Conservation (phyloP, 2,797 vertebrate genomes). For the Rhinoraja longicauda region DNA sequence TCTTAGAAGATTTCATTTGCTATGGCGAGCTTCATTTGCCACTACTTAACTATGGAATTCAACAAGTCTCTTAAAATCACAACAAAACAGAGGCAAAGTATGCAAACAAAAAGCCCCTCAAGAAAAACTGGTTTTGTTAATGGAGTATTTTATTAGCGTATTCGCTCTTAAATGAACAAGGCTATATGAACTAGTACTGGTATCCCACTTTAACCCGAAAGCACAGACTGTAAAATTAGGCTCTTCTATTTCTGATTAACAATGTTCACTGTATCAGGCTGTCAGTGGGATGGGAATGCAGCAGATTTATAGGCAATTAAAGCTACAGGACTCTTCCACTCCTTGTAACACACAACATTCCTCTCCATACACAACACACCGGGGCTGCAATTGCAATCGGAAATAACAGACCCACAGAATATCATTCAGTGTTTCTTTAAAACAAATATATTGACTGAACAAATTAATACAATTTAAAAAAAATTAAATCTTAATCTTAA, state of each 20-base stretch:
- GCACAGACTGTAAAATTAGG: slow-evolving; percentile 76
- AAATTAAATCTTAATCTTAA: neutral
- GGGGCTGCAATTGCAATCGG: slow-evolving; percentile 41
- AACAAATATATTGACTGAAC: neutral
- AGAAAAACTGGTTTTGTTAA: slow-evolving; percentile 65
- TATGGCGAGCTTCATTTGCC: neutral
- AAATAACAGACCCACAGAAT: neutral
- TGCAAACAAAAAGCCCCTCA: slow-evolving; percentile 55
- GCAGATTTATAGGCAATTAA: slow-evolving; percentile 98
- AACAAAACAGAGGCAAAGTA: slow-evolving; percentile 38
- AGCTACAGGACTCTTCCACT: slow-evolving; percentile 75
- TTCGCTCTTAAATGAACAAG: slow-evolving; percentile 69
- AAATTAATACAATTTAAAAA: neutral
- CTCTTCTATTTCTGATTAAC: slow-evolving; percentile 94
- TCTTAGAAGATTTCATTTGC: too few relatives aligned
- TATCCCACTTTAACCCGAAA: slow-evolving; percentile 74
- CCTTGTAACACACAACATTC: slow-evolving; percentile 60
- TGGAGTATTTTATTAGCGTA: slow-evolving; percentile 83
- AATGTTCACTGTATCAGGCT: slow-evolving; percentile 75
- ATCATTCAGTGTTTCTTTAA: neutral
- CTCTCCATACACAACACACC: slow-evolving; percentile 50
- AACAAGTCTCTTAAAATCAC: neutral
- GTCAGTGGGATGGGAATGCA: slow-evolving; percentile 71
- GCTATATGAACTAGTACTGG: slow-evolving; percentile 62
- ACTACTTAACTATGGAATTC: neutral